Conservation (phyloP, 1,140 invertebrate genomes). For the Papilio xuthus region DNA sequence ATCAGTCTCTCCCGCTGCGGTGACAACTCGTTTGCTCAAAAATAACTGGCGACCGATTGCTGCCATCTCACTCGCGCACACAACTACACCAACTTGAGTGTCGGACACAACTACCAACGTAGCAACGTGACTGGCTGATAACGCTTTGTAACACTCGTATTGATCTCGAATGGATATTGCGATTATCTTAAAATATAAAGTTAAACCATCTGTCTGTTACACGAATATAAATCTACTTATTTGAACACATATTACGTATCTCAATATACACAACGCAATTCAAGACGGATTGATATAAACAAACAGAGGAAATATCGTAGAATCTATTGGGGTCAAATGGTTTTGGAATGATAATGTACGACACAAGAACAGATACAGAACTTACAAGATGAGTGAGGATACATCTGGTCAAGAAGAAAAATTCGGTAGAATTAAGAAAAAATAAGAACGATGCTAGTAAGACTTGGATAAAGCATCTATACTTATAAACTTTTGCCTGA, state of each 20-base stretch:
- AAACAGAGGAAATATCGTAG: neutral
- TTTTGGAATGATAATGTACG: neutral
- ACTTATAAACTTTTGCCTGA: no score
- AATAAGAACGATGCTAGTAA: no score
- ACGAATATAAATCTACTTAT: neutral
- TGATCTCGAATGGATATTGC: conserved; percentile 42
- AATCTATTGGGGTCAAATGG: neutral
- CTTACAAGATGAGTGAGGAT: no score
- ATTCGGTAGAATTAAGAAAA: no score
- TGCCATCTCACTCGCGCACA: conserved; percentile 53
- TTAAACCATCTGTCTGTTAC: conserved; percentile 22
- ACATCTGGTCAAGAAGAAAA: no score
- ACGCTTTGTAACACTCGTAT: conserved; percentile 34
- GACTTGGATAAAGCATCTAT: no score
- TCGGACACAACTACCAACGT: conserved; percentile 52
- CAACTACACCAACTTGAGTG: conserved; percentile 55
- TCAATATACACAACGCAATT: neutral
- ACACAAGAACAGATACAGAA: no score
- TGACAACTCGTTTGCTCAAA: conserved; percentile 71
- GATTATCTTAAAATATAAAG: conserved; percentile 27
- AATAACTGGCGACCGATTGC: conserved; percentile 62
- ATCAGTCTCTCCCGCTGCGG: conserved; percentile 62
- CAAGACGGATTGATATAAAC: neutral
- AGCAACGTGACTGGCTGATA: conserved; percentile 46
- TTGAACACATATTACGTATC: neutral